Evolutionary conservation across 2,888 invertebrate genomes (phyloP), one percentile per base, ranked within the genome.

Genomic region (Pycnomerus fuliginosus): DNA sequence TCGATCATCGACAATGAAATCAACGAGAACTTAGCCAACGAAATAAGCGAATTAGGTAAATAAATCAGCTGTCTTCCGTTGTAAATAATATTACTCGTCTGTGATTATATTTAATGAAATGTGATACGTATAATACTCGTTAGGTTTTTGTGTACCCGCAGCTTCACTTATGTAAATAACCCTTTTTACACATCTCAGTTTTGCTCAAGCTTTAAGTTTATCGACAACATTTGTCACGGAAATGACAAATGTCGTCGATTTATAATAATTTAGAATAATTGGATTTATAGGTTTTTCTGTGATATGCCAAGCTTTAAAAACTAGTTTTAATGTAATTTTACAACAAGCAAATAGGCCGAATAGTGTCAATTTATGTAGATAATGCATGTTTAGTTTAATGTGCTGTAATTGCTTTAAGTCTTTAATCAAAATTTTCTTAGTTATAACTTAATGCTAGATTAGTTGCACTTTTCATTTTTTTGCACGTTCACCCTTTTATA

Each of bases 21-120:
- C 63, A 76, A 70, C 57, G 80, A 80, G 45, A 81, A 80, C 66
- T 68, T 80, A 67, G 74, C 76, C 41, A 80, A 80, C 59, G 80
- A 80, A 68, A 72, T 77, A 35, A 73, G 74, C 37, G 79, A 79
- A 64, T 74, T 71, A 74, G 77, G 73, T 75, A 77, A 71, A 59
- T 71, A 50, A 36, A 24, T 40, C 16, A 13, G 13, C 12, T 12
- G 31, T 30, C 43, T 29, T 28, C 29, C 27, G 15, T 12, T 37
- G 22, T 32, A 16, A n/a, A n/a, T n/a, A n/a, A 29, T 39, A 30
- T n/a, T 14, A 30, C 16, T 30, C 8, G 12, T 17, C 23, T 34
- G 28, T 36, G 16, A 36, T 30, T 4, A 11, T 27, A 33, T 27
- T 13, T n/a, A n/a, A n/a, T n/a, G n/a, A n/a, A 29, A 13, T 38